A percentile compares a stretch with the other conserved stretches of the same genome.
Conservation (phyloP, 1,140 invertebrate genomes). For the Drosophila virilis region DNA sequence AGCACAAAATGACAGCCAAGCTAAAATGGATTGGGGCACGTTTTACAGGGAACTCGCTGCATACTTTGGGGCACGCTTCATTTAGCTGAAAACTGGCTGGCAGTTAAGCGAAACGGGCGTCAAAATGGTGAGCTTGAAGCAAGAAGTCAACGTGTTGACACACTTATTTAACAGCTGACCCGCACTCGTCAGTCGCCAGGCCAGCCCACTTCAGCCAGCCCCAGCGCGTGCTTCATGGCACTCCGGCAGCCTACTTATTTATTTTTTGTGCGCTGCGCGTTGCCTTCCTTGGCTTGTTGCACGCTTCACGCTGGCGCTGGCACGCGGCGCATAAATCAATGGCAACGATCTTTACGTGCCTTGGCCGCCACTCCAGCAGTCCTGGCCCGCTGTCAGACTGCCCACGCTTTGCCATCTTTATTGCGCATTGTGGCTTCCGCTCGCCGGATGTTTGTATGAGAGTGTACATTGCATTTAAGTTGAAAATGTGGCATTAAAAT, state of each 20-base stretch:
- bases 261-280: conserved; percentile 4
- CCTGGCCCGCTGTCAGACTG: conserved; percentile 6
- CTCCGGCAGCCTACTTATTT: conserved; percentile 18
- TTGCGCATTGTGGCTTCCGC: conserved; percentile 74
- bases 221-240: conserved; percentile 11
- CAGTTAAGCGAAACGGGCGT: conserved; percentile 1
- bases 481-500: conserved; percentile 78
- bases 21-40: conserved; percentile 46
- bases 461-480: conserved; percentile 61
- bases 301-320: conserved; percentile 69
- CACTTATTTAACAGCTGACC: conserved; percentile 74
- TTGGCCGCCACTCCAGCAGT: conserved; percentile 28
- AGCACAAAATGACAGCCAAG: conserved; percentile 45
- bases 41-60: conserved; percentile 47
- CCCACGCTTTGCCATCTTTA: conserved; percentile 71
- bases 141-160: conserved; percentile 58
- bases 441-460: conserved; percentile 28
- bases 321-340: conserved; percentile 80
- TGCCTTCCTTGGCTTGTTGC: conserved; percentile 68
- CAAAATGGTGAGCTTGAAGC: conserved; percentile 7
- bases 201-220: conserved; percentile 18
- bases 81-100: conserved; percentile 43
- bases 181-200: conserved; percentile 39
- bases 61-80: conserved; percentile 70
- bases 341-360: conserved; percentile 80